Base-by-base conservation (phyloP, 2,888 invertebrate genomes). In the Drosophila imparisetae region DNA sequence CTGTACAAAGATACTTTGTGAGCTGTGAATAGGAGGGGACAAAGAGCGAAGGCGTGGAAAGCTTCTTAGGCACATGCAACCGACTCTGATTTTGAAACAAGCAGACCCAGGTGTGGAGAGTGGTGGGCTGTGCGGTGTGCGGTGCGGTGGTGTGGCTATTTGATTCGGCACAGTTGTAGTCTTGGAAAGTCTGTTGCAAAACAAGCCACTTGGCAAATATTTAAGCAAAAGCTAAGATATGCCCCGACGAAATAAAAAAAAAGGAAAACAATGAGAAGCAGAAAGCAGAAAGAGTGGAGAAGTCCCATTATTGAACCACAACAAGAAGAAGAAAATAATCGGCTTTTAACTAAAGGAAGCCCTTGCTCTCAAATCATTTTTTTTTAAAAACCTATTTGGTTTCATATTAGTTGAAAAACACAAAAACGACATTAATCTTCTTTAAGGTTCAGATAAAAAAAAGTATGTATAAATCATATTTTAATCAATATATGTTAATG, bases 161-260 rank as follows among this genome's bases (percentile, higher is more conserved):
- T 49, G 49, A 27, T 15, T 8, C 53, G 15, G 30, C 36, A 27
- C 59, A 32, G 38, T 34, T 11, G 32, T 57, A 63, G 36, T n/a
- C 38, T n/a, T 38, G 15, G 38, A 15, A 57, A 64, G 57, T 55
- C 48, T 48, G 60, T 58, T 61, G 81, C 63, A 87, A 84, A 89
- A 85, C 90, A 89, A 89, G 52, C 27, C 85, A 87, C 85, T 87
- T 66, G 76, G 73, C 67, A 76, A 81, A 86, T 84, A 76, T 77
- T 71, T 66, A 67, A 50, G 62, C 57, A 68, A 68, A 67, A 62
- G 49, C 65, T 50, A 49, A 61, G 32, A 42, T 36, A 10, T 30
- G 32, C 38, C 32, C 58, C 18, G 66, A n/a, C 70, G 30, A 48
- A 24, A 29, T 36, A 52, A 21, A 27, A 53, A 40, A 52, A 34